A percentile compares a stretch with the other conserved stretches of the same genome.
phyloP scores from a whole-genome alignment of 2,888 invertebrate genomes.

The Pollenia labialis region DNA sequence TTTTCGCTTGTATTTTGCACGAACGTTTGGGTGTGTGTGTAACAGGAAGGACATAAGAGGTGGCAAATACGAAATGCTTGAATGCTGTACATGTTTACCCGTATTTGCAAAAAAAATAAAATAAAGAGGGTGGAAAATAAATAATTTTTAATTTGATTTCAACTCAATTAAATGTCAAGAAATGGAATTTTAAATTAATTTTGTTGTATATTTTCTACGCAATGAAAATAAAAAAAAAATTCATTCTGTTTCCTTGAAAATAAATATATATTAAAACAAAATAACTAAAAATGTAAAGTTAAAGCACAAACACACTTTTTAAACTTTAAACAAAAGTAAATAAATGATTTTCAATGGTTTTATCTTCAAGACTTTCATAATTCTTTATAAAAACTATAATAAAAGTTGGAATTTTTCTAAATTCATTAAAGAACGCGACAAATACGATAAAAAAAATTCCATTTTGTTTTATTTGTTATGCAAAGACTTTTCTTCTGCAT shows the following conservation, averaged over 20 bases:
- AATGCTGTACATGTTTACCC: slow-evolving; percentile 12
- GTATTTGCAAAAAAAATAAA: slow-evolving; percentile 68
- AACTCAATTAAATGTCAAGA: slow-evolving; percentile 84
- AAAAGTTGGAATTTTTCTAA: no score
- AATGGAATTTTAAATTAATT: slow-evolving; percentile 84
- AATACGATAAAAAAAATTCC: no score
- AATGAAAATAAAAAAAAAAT: neutral
- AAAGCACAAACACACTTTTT: neutral
- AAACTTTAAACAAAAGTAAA: no score
- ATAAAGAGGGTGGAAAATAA: slow-evolving; percentile 81
- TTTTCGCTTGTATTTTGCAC: neutral
- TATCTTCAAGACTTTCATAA: no score
- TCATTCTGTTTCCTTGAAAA: slow-evolving; percentile 1
- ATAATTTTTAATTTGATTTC: slow-evolving; percentile 84
- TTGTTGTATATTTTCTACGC: slow-evolving; percentile 67
- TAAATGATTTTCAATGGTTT: no score
- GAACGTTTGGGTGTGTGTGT: slow-evolving; percentile 1
- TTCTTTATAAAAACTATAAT: no score
- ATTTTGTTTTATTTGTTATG: no score
- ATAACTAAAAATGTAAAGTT: slow-evolving; percentile 16
- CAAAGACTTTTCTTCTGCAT: no score
- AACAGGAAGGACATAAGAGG: slow-evolving; percentile 24
- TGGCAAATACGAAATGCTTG: neutral
- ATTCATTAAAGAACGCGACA: no score
- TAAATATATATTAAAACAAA: slow-evolving; percentile 35